Base-by-base conservation (phyloP, 2,888 invertebrate genomes). In the Julus scanicus region DNA sequence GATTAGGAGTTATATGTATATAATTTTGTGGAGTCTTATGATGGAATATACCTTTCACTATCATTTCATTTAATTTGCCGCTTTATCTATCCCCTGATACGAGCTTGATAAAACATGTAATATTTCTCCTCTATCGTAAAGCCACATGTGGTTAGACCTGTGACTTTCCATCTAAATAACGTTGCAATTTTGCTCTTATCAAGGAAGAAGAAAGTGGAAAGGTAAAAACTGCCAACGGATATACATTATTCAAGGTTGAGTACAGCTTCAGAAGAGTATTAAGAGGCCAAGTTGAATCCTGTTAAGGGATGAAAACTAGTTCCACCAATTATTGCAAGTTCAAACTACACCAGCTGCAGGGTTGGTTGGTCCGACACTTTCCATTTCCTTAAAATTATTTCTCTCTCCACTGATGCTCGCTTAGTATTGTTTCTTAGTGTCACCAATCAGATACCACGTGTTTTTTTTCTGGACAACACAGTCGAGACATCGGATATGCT, bases 231-330 rank as follows among this genome's bases (percentile, higher is more conserved):
- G 71, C 71, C 71, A 71, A 71, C 29, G 71, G 71, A 71, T 71
- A 71, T 71, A 29, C 29, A 71, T 71, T 71, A 71, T 71, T 71
- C 71, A 71, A 71, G 71, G 71, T 71, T 71, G 71, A 71, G 71
- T 71, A 71, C 71, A 71, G 71, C 71, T 71, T 71, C 71, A 71
- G 71, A 71, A 29, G 6, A 71, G 63, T 63, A 63, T 71, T 71
- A 71, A 71, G 71, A 71, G 71, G 71, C 71, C 71, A 29, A 71
- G 71, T 29, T 71, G 29, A 71, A 71, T 29, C 71, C n/a, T 71
- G 71, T 71, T 29, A 71, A 71, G 71, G 71, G 71, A 71, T 71
- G 71, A 71, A 71, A 71, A 71, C 71, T 29, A 71, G 71, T 71
- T 71, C 71, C 71, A 29, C 71, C 71, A 37, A 71, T 71, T 71